Percentiles rank a stretch among this genome's conserved stretches.
Conservation (phyloP, 1,140 invertebrate genomes). For the Cydia amplana region DNA sequence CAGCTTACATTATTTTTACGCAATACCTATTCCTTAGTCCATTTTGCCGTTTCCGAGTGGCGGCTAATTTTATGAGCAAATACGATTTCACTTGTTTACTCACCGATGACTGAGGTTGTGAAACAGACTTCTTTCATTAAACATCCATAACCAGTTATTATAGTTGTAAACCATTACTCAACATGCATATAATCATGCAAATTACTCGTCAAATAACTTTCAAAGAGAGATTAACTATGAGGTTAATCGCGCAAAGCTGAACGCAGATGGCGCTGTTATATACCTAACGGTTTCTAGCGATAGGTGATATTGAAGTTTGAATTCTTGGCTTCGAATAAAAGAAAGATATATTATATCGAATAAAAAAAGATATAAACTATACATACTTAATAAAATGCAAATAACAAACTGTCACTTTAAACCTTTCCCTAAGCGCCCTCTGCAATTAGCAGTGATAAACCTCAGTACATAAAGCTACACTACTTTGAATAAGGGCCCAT, state of each 20-base stretch:
- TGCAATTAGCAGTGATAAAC: too few relatives aligned
- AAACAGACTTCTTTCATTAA: not conserved
- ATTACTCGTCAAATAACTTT: not conserved
- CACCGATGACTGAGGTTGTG: slow-evolving; percentile 1
- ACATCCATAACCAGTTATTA: slow-evolving; percentile 6
- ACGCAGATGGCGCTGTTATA: too few relatives aligned
- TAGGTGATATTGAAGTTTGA: too few relatives aligned
- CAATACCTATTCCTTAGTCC: not conserved
- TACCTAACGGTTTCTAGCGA: too few relatives aligned
- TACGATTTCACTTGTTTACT: slow-evolving; percentile 10
- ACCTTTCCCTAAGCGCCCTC: too few relatives aligned
- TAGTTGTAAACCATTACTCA: not conserved
- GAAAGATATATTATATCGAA: too few relatives aligned
- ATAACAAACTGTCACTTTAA: not conserved
- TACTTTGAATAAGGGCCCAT: too few relatives aligned
- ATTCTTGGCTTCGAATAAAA: too few relatives aligned
- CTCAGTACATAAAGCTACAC: too few relatives aligned
- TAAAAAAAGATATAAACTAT: too few relatives aligned
- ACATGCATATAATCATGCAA: not conserved
- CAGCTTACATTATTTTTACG: not conserved
- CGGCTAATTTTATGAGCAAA: not conserved
- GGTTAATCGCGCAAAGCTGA: too few relatives aligned
- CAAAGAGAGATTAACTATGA: not conserved
- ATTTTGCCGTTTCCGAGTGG: not conserved
- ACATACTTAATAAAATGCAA: too few relatives aligned